Evolutionary conservation across 2,888 invertebrate genomes (phyloP), one percentile per base, ranked within the genome.

Genomic region (Miltochrista miniata): DNA sequence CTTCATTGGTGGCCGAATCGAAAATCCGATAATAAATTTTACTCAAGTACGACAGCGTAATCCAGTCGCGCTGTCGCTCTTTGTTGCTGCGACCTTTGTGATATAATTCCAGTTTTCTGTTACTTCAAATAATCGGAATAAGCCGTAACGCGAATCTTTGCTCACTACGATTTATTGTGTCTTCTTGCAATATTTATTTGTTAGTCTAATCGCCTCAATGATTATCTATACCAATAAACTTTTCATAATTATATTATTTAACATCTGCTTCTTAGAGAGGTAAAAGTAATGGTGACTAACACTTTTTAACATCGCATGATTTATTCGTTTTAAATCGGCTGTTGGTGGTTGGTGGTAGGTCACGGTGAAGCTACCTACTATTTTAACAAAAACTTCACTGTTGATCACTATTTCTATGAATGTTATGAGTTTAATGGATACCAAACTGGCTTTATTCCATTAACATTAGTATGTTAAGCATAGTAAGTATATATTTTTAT

Each of bases 1-100:
- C 90, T 89, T 90, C 90, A 91, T 91, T 90, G 90, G 90, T 91
- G 90, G 90, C 90, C 90, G 87, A 89, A 89, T 88, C 89, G 90
- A 90, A 90, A 91, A 90, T 90, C 90, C 89, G 85, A 90, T 88
- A 89, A 91, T 91, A 91, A 91, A 91, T 91, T 90, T 89, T 84
- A 90, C 90, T 90, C 89, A 88, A 89, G 86, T 83, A 86, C 88
- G 90, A 90, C 90, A 89, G 89, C 83, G 89, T 90, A 90, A 91
- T 88, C 90, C 90, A 87, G 87, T 81, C 88, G 87, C 83, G 74
- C 83, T 85, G 87, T 83, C 84, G 85, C 72, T 86, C 89, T 90
- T 90, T 90, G 88, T 90, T 88, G 85, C 79, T 79, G 79, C 86
- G 83, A 84, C 83, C 84, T 87, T 78, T 86, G 81, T 82, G 83